A percentile compares a stretch with the other conserved stretches of the same genome.
These are phyloP conservation scores for Parauchenoglanis punctatus DNA, from an alignment of 2,797 vertebrate genomes.

Conservation along the genomic window DNA sequence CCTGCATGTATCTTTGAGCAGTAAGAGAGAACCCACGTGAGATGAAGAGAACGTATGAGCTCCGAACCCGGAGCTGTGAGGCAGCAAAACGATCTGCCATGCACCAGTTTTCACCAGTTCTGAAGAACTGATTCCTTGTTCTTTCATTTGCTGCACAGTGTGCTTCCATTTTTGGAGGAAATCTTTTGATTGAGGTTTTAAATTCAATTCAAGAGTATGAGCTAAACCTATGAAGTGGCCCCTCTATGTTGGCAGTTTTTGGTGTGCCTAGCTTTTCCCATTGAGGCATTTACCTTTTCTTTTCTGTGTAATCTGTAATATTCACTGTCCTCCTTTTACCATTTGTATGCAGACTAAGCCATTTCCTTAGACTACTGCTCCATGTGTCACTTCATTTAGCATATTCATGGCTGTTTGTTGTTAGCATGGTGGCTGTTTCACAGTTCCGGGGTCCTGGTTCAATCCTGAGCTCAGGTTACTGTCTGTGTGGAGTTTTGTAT, in stretches of 20 bases:
- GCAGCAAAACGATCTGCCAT: background rate
- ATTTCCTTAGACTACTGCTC: background rate
- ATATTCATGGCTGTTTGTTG: background rate
- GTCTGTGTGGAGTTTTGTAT: background rate
- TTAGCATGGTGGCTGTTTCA: background rate
- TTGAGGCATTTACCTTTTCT: background rate
- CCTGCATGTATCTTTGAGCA: background rate
- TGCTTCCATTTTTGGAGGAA: background rate
- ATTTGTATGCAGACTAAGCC: background rate
- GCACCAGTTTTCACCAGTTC: no score
- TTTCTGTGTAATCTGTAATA: background rate
- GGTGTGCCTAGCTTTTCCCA: background rate
- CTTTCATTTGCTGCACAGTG: background rate
- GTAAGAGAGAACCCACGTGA: background rate
- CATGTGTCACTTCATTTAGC: background rate
- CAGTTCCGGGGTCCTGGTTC: background rate
- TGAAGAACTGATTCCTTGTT: background rate
- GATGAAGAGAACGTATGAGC: background rate
- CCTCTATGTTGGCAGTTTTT: background rate
- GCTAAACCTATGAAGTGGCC: background rate
- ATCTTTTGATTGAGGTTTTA: background rate
- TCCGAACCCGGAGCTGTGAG: background rate
- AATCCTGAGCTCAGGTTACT: background rate
- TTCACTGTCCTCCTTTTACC: background rate
- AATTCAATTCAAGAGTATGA: background rate